Base-by-base conservation (phyloP, 53 echinoderm and acorn worm species). In the Zoroaster sp. region DNA sequence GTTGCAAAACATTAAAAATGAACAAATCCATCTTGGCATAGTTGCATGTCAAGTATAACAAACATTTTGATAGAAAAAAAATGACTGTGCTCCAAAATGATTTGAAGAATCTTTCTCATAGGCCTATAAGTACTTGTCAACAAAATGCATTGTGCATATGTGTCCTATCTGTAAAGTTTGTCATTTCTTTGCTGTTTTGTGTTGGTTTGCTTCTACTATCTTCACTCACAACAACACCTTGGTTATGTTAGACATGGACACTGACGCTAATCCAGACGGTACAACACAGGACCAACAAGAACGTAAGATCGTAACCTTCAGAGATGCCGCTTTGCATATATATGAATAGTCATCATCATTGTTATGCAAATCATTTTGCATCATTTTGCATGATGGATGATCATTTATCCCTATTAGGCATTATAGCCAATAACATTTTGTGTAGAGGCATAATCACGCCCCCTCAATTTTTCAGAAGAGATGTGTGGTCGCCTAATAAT, bases 271-370 rank as follows among this genome's bases (percentile, higher is more conserved):
- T 70, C 30, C 34, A 5, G 85, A 85, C 21, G 49, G 34, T 35
- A 46, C 70, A 2, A 66, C 85, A 6, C 71, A 85, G 70, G 85
- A 85, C 66, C 71, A 85, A 85, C 45, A 70, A 47, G 70, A 69
- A 85, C 5, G 85, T 85, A 85, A 85, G 85, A 85, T 85, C 21
- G 17, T 17, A 38, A 74, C 23, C 23, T n/a, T 40, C 44, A 38
- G 12, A 69, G 23, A n/a, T n/a, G n/a, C n/a, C n/a, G n/a, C n/a
- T n/a, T n/a, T n/a, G n/a, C n/a, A n/a, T n/a, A n/a, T n/a, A n/a
- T n/a, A n/a, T n/a, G n/a, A n/a, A n/a, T n/a, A n/a, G n/a, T n/a
- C n/a, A n/a, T n/a, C n/a, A n/a, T n/a, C n/a, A n/a, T n/a, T n/a
- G n/a, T n/a, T n/a, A n/a, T n/a, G n/a, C n/a, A n/a, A n/a, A n/a